A percentile compares a stretch with the other conserved stretches of the same genome.
Evolutionary conservation across 2,888 invertebrate species (phyloP).

Genomic region (Leucania comma): DNA sequence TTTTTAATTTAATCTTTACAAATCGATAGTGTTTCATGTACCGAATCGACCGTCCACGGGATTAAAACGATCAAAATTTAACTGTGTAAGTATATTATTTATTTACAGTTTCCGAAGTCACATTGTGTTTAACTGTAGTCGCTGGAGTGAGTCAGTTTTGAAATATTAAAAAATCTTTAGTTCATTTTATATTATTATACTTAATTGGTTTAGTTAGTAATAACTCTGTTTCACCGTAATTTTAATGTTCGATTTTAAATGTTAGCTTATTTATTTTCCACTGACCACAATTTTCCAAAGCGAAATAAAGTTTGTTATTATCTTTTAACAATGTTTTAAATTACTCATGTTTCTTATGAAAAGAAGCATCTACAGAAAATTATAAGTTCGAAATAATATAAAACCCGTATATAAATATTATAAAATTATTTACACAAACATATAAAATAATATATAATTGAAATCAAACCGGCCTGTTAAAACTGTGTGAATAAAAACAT

Average conservation of each 20-base stretch:
- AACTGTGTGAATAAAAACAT: not conserved
- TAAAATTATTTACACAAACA: not conserved
- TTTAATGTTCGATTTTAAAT: conserved; percentile 2
- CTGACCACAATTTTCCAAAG: not conserved
- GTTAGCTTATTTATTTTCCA: not conserved
- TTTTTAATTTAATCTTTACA: no score
- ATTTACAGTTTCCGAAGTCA: conserved; percentile 50
- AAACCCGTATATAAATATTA: not conserved
- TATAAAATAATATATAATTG: not conserved
- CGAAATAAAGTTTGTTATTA: not conserved
- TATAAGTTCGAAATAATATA: conserved; percentile 9
- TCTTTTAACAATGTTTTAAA: not conserved
- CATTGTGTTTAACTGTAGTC: conserved; percentile 21
- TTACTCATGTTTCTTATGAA: no score
- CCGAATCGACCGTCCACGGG: no score
- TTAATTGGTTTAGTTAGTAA: not conserved
- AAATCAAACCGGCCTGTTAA: not conserved
- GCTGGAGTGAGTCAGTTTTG: conserved; percentile 28
- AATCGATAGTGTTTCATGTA: no score
- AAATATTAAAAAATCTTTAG: conserved; percentile 31
- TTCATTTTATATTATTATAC: not conserved
- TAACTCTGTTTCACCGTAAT: not conserved
- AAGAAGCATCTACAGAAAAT: not conserved
- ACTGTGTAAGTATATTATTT: no score
- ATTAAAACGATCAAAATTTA: no score